Evolutionary conservation across 2,888 invertebrate genomes (phyloP), one percentile per base, ranked within the genome.

Genomic region (Teleogryllus oceanicus): DNA sequence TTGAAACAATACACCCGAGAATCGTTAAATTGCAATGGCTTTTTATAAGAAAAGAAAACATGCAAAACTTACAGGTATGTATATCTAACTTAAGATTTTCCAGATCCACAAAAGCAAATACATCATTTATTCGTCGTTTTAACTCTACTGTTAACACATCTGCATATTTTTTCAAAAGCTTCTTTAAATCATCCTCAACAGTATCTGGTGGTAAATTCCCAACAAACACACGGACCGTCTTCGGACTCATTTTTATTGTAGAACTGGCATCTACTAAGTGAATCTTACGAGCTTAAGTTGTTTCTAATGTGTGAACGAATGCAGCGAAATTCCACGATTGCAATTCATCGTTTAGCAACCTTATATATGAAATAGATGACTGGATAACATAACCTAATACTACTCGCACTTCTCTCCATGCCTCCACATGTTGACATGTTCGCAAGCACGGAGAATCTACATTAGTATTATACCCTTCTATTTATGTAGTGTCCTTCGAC

Each of bases 31-130:
- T 37, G 37, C 37, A 37, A 37, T 37, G 37, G 37, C 5, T 37
- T 5, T 37, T 37, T 37, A 5, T 8, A 8, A 8, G 8, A 37
- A 37, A 37, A 37, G 4, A 49, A 75, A 75, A 78, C 11, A 24
- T 49, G 18, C 4, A 62, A 78, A 78, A 89, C 90, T 88, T 88
- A 91, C 91, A 91, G 83, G 89, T 85, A 83, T 90, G 89, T 51
- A 91, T 85, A 75, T 86, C 85, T 76, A 84, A 84, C 83, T 88
- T 88, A 79, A 88, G 88, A 49, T 89, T 89, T 79, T 89, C 87
- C 50, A 93, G 81, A 78, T 91, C 91, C 24, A 93, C 86, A 85
- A 92, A 93, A 10, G 92, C 92, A 62, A 86, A 84, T 49, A 85
- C 86, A 81, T 88, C 82, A 81, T 86, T 86, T 81, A 86, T 86